phyloP scores from a whole-genome alignment of 2,113 vertebrate species.

The Peromyscus polionotus region DNA sequence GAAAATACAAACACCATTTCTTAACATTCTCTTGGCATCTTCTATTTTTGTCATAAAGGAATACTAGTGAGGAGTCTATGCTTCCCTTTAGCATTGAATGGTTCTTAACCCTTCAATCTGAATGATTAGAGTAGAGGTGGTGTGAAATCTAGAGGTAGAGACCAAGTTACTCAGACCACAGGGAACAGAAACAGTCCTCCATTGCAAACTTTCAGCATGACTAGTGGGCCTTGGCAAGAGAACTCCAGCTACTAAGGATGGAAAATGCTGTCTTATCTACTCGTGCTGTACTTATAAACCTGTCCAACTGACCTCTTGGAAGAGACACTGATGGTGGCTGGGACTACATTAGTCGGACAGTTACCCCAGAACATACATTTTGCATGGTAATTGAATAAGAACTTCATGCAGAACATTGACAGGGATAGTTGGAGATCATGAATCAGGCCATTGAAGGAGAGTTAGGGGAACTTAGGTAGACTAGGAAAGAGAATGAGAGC shows the following conservation, averaged over 20 bases:
- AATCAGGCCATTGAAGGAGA: conserved; percentile 78
- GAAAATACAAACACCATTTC: neutral
- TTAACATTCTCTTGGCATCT: neutral
- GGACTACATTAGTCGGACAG: conserved; percentile 74
- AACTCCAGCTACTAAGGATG: neutral
- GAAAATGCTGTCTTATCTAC: neutral
- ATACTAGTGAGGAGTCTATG: neutral
- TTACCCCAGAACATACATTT: conserved; percentile 57
- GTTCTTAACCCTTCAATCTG: neutral
- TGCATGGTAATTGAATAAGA: conserved; percentile 72
- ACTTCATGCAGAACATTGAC: conserved; percentile 48
- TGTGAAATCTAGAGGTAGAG: neutral
- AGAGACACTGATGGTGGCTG: conserved; percentile 28
- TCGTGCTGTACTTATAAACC: neutral
- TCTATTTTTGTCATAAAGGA: neutral
- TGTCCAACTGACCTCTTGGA: conserved; percentile 16
- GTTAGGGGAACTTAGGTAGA: neutral
- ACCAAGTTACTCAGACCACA: neutral
- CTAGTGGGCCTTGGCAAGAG: neutral
- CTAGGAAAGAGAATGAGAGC: neutral
- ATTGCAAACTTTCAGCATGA: neutral
- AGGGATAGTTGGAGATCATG: conserved; percentile 81
- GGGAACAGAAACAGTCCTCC: neutral
- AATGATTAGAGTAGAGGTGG: neutral
- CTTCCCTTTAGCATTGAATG: neutral